Conservation (phyloP, 2,888 invertebrate genomes). For the Troides aeacus region DNA sequence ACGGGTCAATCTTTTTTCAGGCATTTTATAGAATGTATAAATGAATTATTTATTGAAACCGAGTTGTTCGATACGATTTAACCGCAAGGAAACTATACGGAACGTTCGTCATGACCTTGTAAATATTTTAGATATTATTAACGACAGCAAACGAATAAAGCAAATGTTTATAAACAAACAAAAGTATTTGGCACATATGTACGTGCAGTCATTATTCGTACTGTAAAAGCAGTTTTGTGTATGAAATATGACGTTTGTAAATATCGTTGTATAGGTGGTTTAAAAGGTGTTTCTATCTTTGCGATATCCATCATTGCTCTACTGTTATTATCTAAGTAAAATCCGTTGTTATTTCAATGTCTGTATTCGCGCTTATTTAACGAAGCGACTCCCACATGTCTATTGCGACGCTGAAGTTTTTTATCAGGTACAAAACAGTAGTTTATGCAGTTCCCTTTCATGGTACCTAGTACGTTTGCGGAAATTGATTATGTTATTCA, state of each 20-base stretch:
- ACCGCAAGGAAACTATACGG: slow-evolving; percentile 1
- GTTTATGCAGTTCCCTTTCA: slow-evolving; percentile 44
- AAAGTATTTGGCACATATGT: slow-evolving; percentile 4
- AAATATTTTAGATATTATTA: slow-evolving; percentile 9
- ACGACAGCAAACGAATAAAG: slow-evolving; percentile 6
- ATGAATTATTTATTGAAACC: slow-evolving; percentile 7
- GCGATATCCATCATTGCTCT: no score
- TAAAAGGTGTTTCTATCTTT: no score
- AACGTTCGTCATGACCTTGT: slow-evolving; percentile 5
- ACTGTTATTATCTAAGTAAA: no score
- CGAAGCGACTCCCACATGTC: slow-evolving; percentile 25
- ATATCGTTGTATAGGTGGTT: no score
- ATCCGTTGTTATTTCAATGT: neutral
- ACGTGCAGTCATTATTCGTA: slow-evolving; percentile 2
- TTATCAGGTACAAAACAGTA: slow-evolving; percentile 33
- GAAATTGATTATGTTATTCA: slow-evolving; percentile 33
- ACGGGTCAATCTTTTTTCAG: slow-evolving; percentile 17
- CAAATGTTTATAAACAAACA: slow-evolving; percentile 14
- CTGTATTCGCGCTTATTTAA: slow-evolving; percentile 19
- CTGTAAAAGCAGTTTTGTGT: neutral
- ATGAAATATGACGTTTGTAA: no score
- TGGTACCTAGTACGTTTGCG: slow-evolving; percentile 40
- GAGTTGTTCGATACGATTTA: slow-evolving; percentile 1
- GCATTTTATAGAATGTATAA: slow-evolving; percentile 6
- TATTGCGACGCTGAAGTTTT: slow-evolving; percentile 31